A percentile compares a stretch with the other conserved stretches of the same genome.
Evolutionary conservation across 2,797 vertebrate genomes (phyloP).

Genomic region (Glyptemys insculpta): DNA sequence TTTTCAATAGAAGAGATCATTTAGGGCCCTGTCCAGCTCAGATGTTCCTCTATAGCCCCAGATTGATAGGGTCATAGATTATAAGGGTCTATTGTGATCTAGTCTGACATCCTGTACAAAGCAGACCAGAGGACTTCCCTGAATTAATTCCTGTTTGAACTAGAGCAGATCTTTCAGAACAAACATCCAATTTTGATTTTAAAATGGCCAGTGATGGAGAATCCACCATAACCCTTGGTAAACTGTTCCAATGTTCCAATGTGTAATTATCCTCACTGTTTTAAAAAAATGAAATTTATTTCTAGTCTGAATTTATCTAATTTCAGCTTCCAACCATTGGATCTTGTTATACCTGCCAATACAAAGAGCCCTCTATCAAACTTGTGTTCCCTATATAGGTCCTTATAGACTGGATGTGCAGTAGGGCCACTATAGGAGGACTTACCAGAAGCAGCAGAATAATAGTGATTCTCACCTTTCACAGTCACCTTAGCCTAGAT

Average conservation of each 20-base stretch:
- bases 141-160: neutral
- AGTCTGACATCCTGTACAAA: neutral
- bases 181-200: neutral
- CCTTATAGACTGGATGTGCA: neutral
- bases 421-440: neutral
- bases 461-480: neutral
- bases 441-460: neutral
- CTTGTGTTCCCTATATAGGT: neutral
- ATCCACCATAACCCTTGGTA: neutral
- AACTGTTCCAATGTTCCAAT: neutral
- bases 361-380: neutral
- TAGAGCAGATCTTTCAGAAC: neutral
- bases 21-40: neutral
- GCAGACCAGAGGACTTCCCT: too few species aligned
- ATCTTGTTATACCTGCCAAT: neutral
- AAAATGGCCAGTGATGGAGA: neutral
- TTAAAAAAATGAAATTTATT: neutral
- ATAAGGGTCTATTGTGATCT: neutral
- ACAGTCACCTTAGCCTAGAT: neutral
- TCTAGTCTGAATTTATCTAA: neutral
- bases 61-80: neutral
- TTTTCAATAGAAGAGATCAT: neutral
- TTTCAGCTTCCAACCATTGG: neutral
- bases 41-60: neutral
- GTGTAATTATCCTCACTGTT: neutral